A percentile compares a stretch with the other conserved stretches of the same genome.
phyloP scores from a whole-genome alignment of 2,797 vertebrate genomes.

The Pelobates cultripes region DNA sequence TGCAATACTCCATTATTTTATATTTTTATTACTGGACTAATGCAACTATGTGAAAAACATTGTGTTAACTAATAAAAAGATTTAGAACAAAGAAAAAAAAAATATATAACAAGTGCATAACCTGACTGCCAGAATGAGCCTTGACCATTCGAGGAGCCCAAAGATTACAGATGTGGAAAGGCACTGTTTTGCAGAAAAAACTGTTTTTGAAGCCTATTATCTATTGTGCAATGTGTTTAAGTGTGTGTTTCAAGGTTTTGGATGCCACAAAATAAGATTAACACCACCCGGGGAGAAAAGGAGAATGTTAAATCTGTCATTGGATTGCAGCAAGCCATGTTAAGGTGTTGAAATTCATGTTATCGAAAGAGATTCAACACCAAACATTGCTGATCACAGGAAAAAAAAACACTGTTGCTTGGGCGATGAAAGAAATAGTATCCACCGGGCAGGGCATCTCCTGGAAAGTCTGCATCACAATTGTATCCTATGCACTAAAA shows the following conservation, averaged over 20 bases:
- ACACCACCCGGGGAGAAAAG: neutral
- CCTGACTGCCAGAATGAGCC: too few relatives aligned
- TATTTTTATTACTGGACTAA: too few relatives aligned
- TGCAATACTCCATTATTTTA: too few relatives aligned
- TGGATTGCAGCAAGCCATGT: neutral
- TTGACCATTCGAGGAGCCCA: too few relatives aligned
- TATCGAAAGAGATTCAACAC: neutral
- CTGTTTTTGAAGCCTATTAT: too few relatives aligned
- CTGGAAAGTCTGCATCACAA: neutral
- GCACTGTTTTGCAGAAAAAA: too few relatives aligned
- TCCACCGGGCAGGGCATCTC: neutral
- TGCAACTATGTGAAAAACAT: too few relatives aligned
- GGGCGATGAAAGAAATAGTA: slow-evolving; percentile 18
- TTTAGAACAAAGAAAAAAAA: too few relatives aligned
- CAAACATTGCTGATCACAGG: slow-evolving; percentile 5
- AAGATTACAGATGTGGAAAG: too few relatives aligned
- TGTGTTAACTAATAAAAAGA: too few relatives aligned
- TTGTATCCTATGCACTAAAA: neutral
- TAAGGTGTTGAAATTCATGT: slow-evolving; percentile 4
- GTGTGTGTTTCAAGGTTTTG: neutral
- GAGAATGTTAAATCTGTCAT: slow-evolving; percentile 2
- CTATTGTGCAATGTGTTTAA: too few relatives aligned
- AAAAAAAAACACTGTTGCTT: neutral
- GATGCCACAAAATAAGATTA: neutral
- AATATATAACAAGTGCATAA: too few relatives aligned